Conservation (phyloP, 2,113 vertebrate genomes). For the Porphyrio hochstetteri region DNA sequence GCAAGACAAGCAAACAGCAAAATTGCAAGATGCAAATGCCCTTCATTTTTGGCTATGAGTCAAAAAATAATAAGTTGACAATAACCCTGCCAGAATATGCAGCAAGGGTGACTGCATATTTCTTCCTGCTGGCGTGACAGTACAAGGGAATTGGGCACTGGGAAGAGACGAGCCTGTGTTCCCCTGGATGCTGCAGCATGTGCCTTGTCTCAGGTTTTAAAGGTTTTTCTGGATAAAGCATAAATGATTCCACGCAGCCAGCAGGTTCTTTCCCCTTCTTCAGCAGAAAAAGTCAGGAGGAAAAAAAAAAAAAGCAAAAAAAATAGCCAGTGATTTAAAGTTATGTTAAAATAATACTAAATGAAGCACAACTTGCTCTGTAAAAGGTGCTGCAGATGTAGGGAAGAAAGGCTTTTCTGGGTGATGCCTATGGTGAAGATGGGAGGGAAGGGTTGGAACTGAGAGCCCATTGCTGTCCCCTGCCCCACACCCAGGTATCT, state of each 20-base stretch:
- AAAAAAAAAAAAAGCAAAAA: background rate
- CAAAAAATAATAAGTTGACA: conserved; percentile 65
- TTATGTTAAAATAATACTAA: background rate
- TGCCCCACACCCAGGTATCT: background rate
- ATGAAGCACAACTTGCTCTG: background rate
- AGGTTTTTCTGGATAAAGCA: conserved; percentile 12
- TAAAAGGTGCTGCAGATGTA: background rate
- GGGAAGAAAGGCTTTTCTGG: background rate
- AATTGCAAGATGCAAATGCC: conserved; percentile 70
- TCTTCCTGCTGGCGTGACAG: conserved; percentile 13
- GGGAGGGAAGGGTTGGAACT: background rate
- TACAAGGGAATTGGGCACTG: background rate
- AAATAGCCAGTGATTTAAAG: background rate
- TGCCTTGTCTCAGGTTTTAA: background rate
- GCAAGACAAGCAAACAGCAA: conserved; percentile 62
- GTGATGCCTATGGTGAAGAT: background rate
- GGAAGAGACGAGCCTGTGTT: background rate
- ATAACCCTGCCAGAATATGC: conserved; percentile 58
- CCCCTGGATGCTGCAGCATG: background rate
- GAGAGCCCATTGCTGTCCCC: background rate
- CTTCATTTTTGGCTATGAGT: conserved; percentile 53
- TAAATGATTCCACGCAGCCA: background rate
- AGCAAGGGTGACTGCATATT: conserved; percentile 59
- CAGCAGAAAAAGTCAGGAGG: background rate
- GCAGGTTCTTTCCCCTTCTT: background rate